Evolutionary conservation across 2,113 vertebrate species (phyloP).

Genomic region (Galbula dea): DNA sequence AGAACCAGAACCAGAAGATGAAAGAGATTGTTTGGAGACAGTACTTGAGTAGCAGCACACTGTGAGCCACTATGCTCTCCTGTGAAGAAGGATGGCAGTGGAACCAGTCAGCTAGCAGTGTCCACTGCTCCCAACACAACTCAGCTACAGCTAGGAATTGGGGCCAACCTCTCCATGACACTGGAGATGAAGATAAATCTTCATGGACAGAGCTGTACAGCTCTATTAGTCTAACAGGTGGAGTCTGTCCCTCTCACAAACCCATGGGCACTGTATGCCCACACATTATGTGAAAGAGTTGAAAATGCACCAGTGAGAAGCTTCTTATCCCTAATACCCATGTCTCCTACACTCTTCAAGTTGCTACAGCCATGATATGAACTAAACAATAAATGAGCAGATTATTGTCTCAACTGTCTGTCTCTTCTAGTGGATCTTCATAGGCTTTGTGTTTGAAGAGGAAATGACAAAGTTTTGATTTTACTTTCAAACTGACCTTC

Average conservation of each 20-base stretch:
- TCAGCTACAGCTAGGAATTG: fast-evolving
- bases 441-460: not conserved
- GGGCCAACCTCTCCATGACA: fast-evolving
- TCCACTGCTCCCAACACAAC: not conserved
- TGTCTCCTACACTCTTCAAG: fast-evolving
- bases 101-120: not conserved
- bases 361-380: not conserved
- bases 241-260: not conserved
- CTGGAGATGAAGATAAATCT: not conserved
- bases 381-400: not conserved
- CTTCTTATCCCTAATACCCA: not conserved
- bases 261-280: not conserved
- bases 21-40: not conserved
- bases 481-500: not conserved
- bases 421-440: not conserved
- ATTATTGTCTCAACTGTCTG: not conserved
- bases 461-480: not conserved
- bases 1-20: not conserved
- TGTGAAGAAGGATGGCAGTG: not conserved
- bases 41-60: fast-evolving
- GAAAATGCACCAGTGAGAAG: not conserved
- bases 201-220: not conserved
- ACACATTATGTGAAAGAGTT: not conserved
- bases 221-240: not conserved
- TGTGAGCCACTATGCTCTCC: not conserved